A percentile compares a stretch with the other conserved stretches of the same genome.
Conservation (phyloP, 35 echinoderm and acorn worm genomes). For the Apostichopus californicus region DNA sequence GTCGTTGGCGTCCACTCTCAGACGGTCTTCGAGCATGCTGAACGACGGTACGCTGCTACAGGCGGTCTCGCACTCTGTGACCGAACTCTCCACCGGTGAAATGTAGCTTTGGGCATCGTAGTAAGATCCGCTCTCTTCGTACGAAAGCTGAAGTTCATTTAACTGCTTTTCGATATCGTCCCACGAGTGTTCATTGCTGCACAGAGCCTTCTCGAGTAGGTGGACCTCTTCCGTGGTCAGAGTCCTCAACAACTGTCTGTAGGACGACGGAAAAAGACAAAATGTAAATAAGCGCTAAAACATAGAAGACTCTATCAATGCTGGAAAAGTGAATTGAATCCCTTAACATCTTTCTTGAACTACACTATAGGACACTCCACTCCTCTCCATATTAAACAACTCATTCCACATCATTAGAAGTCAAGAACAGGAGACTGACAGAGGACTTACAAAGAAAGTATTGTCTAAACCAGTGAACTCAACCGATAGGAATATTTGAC, state of each 20-base stretch:
- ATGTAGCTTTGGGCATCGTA: slow-evolving; percentile 47
- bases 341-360: too few relatives aligned
- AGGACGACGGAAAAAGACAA: neutral
- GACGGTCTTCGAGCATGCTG: slow-evolving; percentile 35
- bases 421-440: too few relatives aligned
- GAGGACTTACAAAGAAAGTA: too few relatives aligned
- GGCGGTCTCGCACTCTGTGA: slow-evolving; percentile 68
- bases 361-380: too few relatives aligned
- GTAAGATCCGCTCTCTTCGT: slow-evolving; percentile 29
- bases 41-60: slow-evolving; percentile 72
- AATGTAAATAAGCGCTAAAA: too few relatives aligned
- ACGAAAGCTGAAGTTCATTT: slow-evolving; percentile 56
- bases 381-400: too few relatives aligned
- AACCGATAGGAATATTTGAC: too few relatives aligned
- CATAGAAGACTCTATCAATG: too few relatives aligned
- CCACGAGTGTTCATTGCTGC: slow-evolving; percentile 78
- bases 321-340: too few relatives aligned
- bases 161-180: slow-evolving; percentile 87
- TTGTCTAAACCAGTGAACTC: too few relatives aligned
- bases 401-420: too few relatives aligned
- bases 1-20: slow-evolving; percentile 13
- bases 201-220: slow-evolving; percentile 88
- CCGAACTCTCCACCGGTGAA: slow-evolving; percentile 64
- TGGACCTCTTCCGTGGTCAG: slow-evolving; percentile 76
- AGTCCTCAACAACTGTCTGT: slow-evolving; percentile 86